phyloP scores from a whole-genome alignment of 2,113 vertebrate species.

The Bujurquina vittata region DNA sequence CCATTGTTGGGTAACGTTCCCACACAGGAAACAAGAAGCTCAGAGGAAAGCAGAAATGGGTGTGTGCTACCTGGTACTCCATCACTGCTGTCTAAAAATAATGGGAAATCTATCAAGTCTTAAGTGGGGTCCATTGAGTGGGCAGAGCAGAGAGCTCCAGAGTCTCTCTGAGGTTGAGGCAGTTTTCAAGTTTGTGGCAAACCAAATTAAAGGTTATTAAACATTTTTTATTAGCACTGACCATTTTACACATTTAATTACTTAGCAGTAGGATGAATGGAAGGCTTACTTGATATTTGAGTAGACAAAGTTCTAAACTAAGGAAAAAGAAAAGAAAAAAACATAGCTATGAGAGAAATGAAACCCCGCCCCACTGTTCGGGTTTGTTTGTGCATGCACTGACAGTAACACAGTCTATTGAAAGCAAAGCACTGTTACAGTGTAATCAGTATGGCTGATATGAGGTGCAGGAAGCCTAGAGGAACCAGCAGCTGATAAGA shows the following conservation, averaged over 20 bases:
- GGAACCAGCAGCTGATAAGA: conserved; percentile 67
- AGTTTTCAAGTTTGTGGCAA: conserved; percentile 22
- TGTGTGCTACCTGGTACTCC: conserved; percentile 50
- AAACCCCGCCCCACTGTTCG: conserved; percentile 10
- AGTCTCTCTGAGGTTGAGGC: conserved; percentile 43
- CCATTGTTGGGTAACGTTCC: conserved; percentile 30
- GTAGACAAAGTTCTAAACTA: background rate
- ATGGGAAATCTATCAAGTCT: conserved; percentile 71
- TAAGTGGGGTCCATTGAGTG: conserved; percentile 53
- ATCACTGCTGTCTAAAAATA: conserved; percentile 64
- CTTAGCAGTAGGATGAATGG: background rate
- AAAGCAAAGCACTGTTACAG: conserved; percentile 44
- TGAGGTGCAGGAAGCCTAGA: conserved; percentile 65
- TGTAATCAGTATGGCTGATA: conserved; percentile 63
- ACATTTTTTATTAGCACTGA: background rate
- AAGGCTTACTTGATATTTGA: background rate
- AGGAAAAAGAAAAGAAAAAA: background rate
- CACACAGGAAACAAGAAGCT: conserved; percentile 29
- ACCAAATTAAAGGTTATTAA: conserved; percentile 21
- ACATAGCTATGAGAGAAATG: background rate
- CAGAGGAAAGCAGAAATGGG: conserved; percentile 35
- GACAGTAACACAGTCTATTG: conserved; percentile 41
- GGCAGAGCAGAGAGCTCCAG: conserved; percentile 21
- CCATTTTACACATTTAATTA: background rate
- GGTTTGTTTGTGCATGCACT: conserved; percentile 35